A percentile compares a stretch with the other conserved stretches of the same genome.
phyloP scores from a whole-genome alignment of 2,113 vertebrate genomes.

The Channa argus region DNA sequence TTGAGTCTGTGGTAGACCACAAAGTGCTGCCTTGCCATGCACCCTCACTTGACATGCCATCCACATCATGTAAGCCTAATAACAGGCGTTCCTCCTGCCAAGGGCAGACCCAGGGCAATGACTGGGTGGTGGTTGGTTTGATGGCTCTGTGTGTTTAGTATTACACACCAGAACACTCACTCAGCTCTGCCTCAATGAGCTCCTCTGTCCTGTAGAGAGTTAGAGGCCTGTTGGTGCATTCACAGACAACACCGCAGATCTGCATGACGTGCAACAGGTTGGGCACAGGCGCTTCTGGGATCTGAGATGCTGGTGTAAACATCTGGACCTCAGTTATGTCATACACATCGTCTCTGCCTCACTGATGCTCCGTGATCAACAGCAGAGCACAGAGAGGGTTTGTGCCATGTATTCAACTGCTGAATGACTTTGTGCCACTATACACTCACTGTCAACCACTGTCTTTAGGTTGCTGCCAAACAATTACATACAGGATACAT shows the following conservation, averaged over 20 bases:
- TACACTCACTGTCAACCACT: slow-evolving; percentile 10
- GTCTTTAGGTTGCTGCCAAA: slow-evolving; percentile 45
- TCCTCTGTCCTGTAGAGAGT: slow-evolving; percentile 40
- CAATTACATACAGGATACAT: background rate
- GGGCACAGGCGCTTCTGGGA: background rate
- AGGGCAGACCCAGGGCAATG: slow-evolving; percentile 33
- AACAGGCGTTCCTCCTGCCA: slow-evolving; percentile 37
- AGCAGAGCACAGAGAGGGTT: slow-evolving; percentile 47
- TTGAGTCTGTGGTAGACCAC: slow-evolving; percentile 70
- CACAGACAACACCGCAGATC: slow-evolving; percentile 28
- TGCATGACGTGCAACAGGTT: slow-evolving; percentile 18
- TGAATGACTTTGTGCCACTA: slow-evolving; percentile 47
- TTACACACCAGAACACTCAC: slow-evolving; percentile 32
- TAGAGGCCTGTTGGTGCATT: slow-evolving; percentile 15
- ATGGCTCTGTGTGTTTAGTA: slow-evolving; percentile 45
- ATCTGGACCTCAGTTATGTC: slow-evolving; percentile 37
- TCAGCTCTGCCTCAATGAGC: slow-evolving; percentile 50
- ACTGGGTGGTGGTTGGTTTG: slow-evolving; percentile 38
- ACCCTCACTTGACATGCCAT: slow-evolving; percentile 49
- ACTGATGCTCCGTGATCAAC: slow-evolving; percentile 13
- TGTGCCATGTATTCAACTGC: slow-evolving; percentile 30
- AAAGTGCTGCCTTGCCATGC: slow-evolving; percentile 43
- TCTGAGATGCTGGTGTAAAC: slow-evolving; percentile 36
- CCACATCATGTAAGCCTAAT: slow-evolving; percentile 30
- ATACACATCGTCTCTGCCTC: slow-evolving; percentile 30